Evolutionary conservation across 2,888 invertebrate genomes (phyloP), one percentile per base, ranked within the genome.

Genomic region (Rhynchonema sp.): DNA sequence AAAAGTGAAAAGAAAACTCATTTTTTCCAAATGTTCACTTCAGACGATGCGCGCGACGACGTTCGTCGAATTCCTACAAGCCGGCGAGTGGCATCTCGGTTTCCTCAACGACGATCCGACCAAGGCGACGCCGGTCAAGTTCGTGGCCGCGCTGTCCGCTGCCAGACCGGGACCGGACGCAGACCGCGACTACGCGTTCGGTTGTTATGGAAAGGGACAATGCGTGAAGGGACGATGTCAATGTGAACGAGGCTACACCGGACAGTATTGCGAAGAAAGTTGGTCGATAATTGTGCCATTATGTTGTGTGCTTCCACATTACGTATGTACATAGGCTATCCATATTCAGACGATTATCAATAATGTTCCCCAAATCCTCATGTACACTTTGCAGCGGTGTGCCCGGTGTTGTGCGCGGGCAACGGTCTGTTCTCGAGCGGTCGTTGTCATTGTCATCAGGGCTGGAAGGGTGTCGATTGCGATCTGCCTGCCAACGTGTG

Each of bases 381-480:
- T n/a, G n/a, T n/a, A 52, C 9, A 52, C 28, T 26, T 76, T 78
- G 62, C 77, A 87, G 87, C 88, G 77, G 87, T 91, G 49, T 98
- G 96, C 72, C 96, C 96, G 57, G 88, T 92, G 2, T 78, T 98
- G 59, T 99, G 98, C 78, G 89, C 86, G 71, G 92, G 92, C 72
- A 84, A 90, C 65, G 98, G 98, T 46, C 87, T 91, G 73, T 96
- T 94, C 75, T 86, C 87, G 67, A 87, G 89, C 71, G 94, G 96
- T 52, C 86, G 87, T 75, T 98, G 96, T 74, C 86, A 88, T 71
- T 98, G 96, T 75, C 90, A 92, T 76, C 86, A 88, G 1, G 92
- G 92, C 56, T 98, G 92, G 92, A 96, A 92, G 76, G 96, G 96
- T 66, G 86, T 86, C 71, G 96, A 98, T 75, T 98, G 98, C 75